Evolutionary conservation across 2,113 vertebrate species (phyloP), one percentile per base, ranked within the genome.

Genomic region (Cheilinus undulatus): DNA sequence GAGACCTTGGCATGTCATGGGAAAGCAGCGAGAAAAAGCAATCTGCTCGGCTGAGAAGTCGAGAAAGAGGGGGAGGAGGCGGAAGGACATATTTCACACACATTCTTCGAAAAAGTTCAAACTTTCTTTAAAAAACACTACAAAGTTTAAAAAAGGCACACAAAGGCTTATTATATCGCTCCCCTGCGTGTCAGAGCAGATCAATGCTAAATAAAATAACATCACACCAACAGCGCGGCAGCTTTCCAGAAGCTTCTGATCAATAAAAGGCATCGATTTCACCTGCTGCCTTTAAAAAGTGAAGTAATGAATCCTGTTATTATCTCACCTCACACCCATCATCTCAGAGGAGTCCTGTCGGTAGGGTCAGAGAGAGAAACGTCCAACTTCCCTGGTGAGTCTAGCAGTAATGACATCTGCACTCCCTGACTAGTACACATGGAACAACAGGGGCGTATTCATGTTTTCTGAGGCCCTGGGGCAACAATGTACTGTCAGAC

Each of bases 161-260:
- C 13, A 43, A 49, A 34, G 22, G 17, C 30, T 4, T 19, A 17
- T 74, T 32, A 22, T 22, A 45, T 17, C 8, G 14, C 30, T 34
- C 50, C 72, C 49, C n/a, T 20, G 52, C 46, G 69, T 8, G 43
- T 60, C 49, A 38, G 36, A 61, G 50, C 17, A 52, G 62, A 74
- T 73, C 74, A 36, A 82, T 71, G 64, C 59, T 40, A 69, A 63
- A 60, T 42, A 9, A 38, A 22, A 71, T 54, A 67, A 51, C 46
- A 60, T 68, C 45, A 49, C n/a, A 65, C 8, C 26, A 57, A 45
- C 27, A 43, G n/a, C 3, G 13, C 32, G 1, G n/a, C 68, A 56
- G 30, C 28, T 66, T 50, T 63, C 46, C 58, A 32, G 48, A 34
- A 69, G 52, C 60, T 34, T 23, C 42, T 34, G 60, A 85, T 86